These are phyloP conservation scores for Heliothis subflexa DNA, from an alignment of 1,140 invertebrate genomes.

Conservation along the genomic window DNA sequence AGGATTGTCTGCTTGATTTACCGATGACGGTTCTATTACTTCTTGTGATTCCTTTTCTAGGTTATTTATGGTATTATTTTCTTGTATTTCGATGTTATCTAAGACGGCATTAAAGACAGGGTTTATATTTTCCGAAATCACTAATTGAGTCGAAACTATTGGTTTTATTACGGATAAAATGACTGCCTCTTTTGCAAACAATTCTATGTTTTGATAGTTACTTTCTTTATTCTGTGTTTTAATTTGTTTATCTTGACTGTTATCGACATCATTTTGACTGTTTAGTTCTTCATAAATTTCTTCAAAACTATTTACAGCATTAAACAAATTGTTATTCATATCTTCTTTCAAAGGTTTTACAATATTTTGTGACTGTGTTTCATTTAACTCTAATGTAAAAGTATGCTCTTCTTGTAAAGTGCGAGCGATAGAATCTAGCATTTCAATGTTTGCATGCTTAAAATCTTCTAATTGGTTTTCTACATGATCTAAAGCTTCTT, in stretches of 20 bases:
- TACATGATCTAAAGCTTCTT: slow-evolving; percentile 83
- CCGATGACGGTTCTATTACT: not conserved
- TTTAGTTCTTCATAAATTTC: slow-evolving; percentile 79
- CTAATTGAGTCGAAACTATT: slow-evolving; percentile 53
- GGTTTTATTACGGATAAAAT: slow-evolving; percentile 54
- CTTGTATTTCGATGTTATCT: slow-evolving; percentile 43
- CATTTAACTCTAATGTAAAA: slow-evolving; percentile 60
- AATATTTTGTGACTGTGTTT: slow-evolving; percentile 39
- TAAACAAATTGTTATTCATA: slow-evolving; percentile 77
- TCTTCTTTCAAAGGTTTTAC: slow-evolving; percentile 55
- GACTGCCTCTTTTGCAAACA: slow-evolving; percentile 57
- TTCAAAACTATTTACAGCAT: slow-evolving; percentile 75
- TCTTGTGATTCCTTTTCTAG: not conserved
- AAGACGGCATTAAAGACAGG: slow-evolving; percentile 56
- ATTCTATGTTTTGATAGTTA: slow-evolving; percentile 26
- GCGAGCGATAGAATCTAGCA: slow-evolving; percentile 76
- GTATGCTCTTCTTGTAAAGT: slow-evolving; percentile 77
- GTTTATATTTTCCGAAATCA: slow-evolving; percentile 57
- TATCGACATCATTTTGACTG: slow-evolving; percentile 38
- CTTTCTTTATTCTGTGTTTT: slow-evolving; percentile 23
- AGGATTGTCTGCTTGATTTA: no score
- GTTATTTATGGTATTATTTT: not conserved
- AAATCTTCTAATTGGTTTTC: slow-evolving; percentile 75
- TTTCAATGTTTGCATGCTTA: slow-evolving; percentile 75
- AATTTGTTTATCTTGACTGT: slow-evolving; percentile 47